Conservation (phyloP, 2,888 invertebrate species). For the Pterostichus madidus region DNA sequence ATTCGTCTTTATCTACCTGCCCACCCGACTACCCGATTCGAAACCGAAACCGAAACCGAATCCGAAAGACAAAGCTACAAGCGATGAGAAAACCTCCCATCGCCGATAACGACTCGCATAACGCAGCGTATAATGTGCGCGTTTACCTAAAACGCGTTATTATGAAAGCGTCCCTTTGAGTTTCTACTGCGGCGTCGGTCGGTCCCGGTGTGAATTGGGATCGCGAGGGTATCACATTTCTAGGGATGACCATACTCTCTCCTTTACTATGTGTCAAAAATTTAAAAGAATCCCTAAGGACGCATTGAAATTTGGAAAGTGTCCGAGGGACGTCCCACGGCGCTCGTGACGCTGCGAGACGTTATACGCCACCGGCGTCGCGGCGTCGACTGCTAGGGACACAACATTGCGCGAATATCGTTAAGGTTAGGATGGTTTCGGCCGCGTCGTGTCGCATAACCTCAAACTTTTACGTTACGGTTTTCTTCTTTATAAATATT, state of each 20-base stretch:
- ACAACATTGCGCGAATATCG: constrained; percentile 17
- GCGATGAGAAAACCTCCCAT: constrained; percentile 32
- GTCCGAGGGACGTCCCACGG: constrained; percentile 77
- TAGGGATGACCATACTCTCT: constrained; percentile 75
- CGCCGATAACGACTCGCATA: constrained; percentile 22
- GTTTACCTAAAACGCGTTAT: constrained; percentile 52
- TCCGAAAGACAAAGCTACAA: background rate
- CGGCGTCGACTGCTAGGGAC: constrained; percentile 18
- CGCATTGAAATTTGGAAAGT: constrained; percentile 74
- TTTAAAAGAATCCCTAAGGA: constrained; percentile 77
- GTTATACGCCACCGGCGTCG: constrained; percentile 1
- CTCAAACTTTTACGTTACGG: constrained; percentile 28
- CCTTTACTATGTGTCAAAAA: constrained; percentile 78
- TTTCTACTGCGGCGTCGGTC: background rate
- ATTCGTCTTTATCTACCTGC: constrained; percentile 1
- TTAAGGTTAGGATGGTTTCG: constrained; percentile 49
- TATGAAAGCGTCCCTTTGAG: background rate
- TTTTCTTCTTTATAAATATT: constrained; percentile 8
- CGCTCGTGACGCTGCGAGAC: constrained; percentile 73
- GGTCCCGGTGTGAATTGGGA: constrained; percentile 53
- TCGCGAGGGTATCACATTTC: constrained; percentile 73
- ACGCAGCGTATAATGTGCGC: constrained; percentile 32
- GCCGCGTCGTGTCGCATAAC: constrained; percentile 32
- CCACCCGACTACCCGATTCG: background rate
- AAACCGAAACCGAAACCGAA: background rate